phyloP scores from a whole-genome alignment of 2,113 vertebrate genomes.

The Xiphorhynchus elegans region DNA sequence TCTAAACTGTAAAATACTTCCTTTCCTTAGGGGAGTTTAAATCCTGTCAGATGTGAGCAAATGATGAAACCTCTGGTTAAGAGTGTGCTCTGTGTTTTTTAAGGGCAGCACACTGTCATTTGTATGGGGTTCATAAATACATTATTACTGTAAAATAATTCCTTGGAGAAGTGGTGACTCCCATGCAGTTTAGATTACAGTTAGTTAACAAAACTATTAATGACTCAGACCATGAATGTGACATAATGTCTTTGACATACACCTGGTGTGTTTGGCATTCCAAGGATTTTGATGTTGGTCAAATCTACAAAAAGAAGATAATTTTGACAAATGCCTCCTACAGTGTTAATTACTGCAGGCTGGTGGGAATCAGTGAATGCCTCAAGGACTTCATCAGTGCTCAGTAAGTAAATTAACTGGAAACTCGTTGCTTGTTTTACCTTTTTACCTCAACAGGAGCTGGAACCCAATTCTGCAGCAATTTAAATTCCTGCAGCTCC shows the following conservation, averaged over 20 bases:
- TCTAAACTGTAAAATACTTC: not conserved
- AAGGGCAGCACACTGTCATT: not conserved
- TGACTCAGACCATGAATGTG: not conserved
- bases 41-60: not conserved
- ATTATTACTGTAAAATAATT: not conserved
- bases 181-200: not conserved
- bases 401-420: slow-evolving; percentile 74
- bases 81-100: not conserved
- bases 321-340: slow-evolving; percentile 84
- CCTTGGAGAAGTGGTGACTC: not conserved
- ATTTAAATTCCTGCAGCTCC: not conserved
- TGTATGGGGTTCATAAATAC: not conserved
- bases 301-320: slow-evolving; percentile 87
- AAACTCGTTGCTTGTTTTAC: not conserved
- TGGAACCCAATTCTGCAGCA: not conserved
- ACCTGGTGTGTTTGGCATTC: not conserved
- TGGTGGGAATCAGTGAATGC: slow-evolving; percentile 78
- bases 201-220: not conserved
- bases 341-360: slow-evolving; percentile 81
- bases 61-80: not conserved
- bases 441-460: not conserved
- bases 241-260: not conserved
- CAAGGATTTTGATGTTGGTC: slow-evolving; percentile 91
- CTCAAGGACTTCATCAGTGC: slow-evolving; percentile 83
- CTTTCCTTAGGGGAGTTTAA: not conserved